Percentiles rank a stretch among this genome's conserved stretches.
These are phyloP conservation scores for Rhynchonema sp. DNA, from an alignment of 2,888 invertebrate species.

Conservation along the genomic window DNA sequence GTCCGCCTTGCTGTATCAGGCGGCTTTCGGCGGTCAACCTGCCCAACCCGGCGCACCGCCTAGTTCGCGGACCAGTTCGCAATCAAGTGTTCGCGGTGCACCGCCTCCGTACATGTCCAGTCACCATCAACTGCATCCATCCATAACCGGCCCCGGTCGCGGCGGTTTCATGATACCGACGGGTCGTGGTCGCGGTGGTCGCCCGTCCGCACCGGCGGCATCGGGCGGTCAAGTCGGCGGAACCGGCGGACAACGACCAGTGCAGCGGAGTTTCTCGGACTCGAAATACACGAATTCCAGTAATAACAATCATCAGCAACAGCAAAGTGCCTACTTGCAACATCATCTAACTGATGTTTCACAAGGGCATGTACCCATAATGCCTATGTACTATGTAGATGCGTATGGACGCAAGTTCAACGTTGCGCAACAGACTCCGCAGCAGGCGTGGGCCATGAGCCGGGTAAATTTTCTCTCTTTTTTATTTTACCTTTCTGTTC, in stretches of 20 bases:
- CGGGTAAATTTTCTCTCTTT: not conserved
- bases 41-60: no score
- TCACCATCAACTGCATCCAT: no score
- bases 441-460: not conserved
- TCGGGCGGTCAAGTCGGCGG: not conserved
- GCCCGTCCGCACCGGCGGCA: not conserved
- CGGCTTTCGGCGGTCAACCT: not conserved
- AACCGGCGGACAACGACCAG: not conserved
- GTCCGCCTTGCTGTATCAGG: not conserved
- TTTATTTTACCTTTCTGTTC: no score
- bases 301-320: not conserved
- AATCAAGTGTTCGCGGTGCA: no score
- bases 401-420: not conserved
- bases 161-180: not conserved
- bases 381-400: not conserved
- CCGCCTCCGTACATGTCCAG: no score
- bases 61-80: no score
- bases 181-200: not conserved
- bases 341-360: not conserved
- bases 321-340: not conserved
- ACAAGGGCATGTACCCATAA: not conserved
- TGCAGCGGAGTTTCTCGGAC: constrained; percentile 6
- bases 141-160: not conserved
- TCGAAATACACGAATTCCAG: constrained; percentile 2
- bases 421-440: not conserved